Percentiles rank a stretch among this genome's conserved stretches.
Conservation (phyloP, 2,113 vertebrate species). For the Brienomyrus longianalis region DNA sequence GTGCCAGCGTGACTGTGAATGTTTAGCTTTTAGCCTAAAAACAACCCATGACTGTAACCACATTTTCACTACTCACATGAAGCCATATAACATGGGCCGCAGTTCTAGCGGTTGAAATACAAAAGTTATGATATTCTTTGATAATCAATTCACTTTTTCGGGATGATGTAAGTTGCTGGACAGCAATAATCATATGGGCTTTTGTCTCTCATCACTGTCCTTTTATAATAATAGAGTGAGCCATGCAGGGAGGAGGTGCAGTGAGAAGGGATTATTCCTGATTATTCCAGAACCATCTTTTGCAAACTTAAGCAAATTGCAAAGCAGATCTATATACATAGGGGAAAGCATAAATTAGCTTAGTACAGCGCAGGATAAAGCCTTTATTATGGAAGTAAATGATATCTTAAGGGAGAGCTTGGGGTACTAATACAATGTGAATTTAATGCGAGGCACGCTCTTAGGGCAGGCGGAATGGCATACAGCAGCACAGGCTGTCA, state of each 20-base stretch:
- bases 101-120: not conserved
- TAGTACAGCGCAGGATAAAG: not conserved
- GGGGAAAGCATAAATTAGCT: not conserved
- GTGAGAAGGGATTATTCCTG: not conserved
- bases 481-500: not conserved
- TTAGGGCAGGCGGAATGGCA: not conserved
- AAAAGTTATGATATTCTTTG: not conserved
- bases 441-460: not conserved
- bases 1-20: not conserved
- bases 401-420: not conserved
- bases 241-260: not conserved
- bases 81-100: not conserved
- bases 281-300: not conserved
- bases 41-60: not conserved
- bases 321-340: not conserved
- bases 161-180: not conserved
- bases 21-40: not conserved
- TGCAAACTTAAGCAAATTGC: not conserved
- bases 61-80: not conserved
- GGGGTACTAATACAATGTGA: not conserved
- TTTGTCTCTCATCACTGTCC: not conserved
- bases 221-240: not conserved
- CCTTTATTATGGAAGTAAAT: not conserved
- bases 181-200: not conserved
- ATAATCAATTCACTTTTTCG: not conserved